phyloP scores from a whole-genome alignment of 2,888 invertebrate species.

The Graphium colonna region DNA sequence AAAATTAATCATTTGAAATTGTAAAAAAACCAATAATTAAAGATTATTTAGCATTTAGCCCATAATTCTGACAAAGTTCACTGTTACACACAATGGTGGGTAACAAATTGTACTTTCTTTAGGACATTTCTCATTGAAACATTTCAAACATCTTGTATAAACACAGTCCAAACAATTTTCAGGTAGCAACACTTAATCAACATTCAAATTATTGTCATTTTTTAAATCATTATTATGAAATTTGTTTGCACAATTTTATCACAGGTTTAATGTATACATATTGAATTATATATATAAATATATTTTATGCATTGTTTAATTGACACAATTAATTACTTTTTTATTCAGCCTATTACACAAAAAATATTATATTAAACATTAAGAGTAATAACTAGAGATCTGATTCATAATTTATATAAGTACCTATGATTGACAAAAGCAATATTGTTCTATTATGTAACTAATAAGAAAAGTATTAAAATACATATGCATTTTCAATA shows the following conservation, averaged over 20 bases:
- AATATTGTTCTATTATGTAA: conserved; percentile 5
- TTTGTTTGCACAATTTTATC: conserved; percentile 15
- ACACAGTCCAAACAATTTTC: not conserved
- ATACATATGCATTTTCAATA: conserved; percentile 8
- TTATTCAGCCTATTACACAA: conserved; percentile 1
- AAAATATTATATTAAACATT: not conserved
- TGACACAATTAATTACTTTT: conserved; percentile 1
- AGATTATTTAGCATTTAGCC: not conserved
- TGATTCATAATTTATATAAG: conserved; percentile 22
- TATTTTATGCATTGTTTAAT: conserved; percentile 9
- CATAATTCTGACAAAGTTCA: conserved; percentile 16
- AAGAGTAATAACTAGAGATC: conserved; percentile 19
- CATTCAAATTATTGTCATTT: conserved; percentile 11
- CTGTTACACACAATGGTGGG: conserved; percentile 19
- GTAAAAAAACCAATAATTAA: too few relatives aligned
- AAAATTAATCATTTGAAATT: too few relatives aligned
- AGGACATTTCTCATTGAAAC: conserved; percentile 7
- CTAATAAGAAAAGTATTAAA: conserved; percentile 12
- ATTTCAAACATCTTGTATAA: not conserved
- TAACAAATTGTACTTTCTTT: conserved; percentile 16
- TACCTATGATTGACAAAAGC: conserved; percentile 23
- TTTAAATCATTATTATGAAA: conserved; percentile 4
- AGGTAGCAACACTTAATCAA: not conserved
- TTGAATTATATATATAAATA: conserved; percentile 7
- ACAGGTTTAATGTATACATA: conserved; percentile 14